Evolutionary conservation across 2,113 vertebrate genomes (phyloP), one percentile per base, ranked within the genome.

Genomic region (Myrmecobius fasciatus): DNA sequence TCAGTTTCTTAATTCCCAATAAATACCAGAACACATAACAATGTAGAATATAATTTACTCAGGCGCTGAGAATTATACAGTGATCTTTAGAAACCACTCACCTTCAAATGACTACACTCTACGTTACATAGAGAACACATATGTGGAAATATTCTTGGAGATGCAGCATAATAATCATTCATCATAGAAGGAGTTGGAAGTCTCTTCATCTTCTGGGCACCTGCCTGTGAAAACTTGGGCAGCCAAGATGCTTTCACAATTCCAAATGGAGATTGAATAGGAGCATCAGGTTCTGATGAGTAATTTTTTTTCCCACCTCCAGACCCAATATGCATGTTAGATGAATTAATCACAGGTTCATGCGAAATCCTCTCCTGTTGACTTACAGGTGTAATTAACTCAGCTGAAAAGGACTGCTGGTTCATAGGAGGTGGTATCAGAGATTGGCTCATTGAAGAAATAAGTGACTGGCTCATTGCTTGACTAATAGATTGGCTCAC

Each of bases 91-190:
- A 98, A 98, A 95, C 67, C 98, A 99, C 99, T 99, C 99, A 99
- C 99, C 99, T 99, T 99, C 97, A 99, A 99, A 97, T 98, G 98
- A 98, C 98, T 98, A 99, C 99, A 99, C 98, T 99, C 99, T 99
- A 99, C 93, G 99, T 99, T 99, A 99, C 99, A 99, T 95, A 99
- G 99, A 99, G 99, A 99, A 99, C 99, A 99, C 98, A 99, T 99
- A 99, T 99, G 99, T 93, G 99, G 99, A 98, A 99, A 99, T 98
- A 98, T 98, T 98, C 98, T 99, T 31, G 99, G 99, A 53, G 99
- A 99, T 1, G 99, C 98, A 6, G 99, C 99, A 36, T 99, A 99
- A 98, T 99, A 99, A 99, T 99, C 99, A 52, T 99, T 99, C 99
- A 99, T 99, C 99, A 99, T 99, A 90, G 99, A 99, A 1, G 98